A percentile compares a stretch with the other conserved stretches of the same genome.
Conservation (phyloP, 2,113 vertebrate species). For the Dipodomys stephensi region DNA sequence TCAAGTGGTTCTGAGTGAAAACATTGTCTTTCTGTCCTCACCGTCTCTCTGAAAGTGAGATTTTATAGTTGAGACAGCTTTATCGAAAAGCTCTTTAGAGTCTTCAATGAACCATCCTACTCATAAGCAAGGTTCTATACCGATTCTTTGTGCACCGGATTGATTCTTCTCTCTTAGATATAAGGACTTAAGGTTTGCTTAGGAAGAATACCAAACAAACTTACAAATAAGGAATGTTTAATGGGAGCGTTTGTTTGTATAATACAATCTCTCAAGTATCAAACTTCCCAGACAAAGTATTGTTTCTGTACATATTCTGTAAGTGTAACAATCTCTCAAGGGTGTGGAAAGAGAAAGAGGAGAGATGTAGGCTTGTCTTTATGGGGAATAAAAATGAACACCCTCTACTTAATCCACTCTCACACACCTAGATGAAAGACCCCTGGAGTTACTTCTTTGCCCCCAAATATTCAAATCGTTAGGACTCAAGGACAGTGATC, state of each 20-base stretch:
- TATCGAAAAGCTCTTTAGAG: conserved; percentile 2
- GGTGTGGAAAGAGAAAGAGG: background rate
- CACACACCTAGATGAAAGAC: background rate
- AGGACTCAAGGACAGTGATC: conserved; percentile 40
- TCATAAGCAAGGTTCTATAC: background rate
- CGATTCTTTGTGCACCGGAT: background rate
- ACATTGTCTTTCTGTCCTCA: background rate
- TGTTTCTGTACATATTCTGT: background rate
- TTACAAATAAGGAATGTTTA: conserved; percentile 13
- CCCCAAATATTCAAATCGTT: conserved; percentile 28
- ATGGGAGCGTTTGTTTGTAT: conserved; percentile 8
- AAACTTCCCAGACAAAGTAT: background rate
- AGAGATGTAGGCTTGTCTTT: background rate
- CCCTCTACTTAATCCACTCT: background rate
- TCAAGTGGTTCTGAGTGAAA: background rate
- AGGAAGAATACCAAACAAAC: background rate
- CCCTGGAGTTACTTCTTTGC: background rate
- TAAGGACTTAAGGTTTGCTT: background rate
- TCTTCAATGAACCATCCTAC: conserved; percentile 4
- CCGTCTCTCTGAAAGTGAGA: background rate
- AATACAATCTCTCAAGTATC: conserved; percentile 33
- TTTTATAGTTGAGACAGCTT: conserved; percentile 5
- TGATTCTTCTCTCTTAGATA: background rate
- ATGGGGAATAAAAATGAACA: background rate
- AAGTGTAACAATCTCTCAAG: background rate